Conservation (phyloP, 2,113 vertebrate genomes). For the Catharus bicknelli region DNA sequence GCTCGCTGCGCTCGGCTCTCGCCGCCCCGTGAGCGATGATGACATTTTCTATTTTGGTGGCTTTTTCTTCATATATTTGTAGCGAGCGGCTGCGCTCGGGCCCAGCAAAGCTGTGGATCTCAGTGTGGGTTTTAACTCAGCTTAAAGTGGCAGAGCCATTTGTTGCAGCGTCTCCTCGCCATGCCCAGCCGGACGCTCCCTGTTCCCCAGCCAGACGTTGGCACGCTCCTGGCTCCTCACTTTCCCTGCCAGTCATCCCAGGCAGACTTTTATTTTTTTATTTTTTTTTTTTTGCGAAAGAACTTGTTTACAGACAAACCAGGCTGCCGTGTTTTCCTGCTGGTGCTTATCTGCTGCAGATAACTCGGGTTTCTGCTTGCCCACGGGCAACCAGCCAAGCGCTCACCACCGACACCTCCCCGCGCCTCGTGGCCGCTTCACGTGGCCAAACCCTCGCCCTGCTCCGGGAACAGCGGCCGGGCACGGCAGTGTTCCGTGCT, state of each 20-base stretch:
- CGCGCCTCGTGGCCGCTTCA: neutral
- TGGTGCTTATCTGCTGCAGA: neutral
- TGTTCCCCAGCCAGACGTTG: neutral
- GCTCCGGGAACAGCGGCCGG: neutral
- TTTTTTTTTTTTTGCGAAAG: neutral
- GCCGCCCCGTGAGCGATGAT: constrained; percentile 29
- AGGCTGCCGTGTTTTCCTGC: neutral
- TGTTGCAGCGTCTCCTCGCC: neutral
- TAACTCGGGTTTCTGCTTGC: constrained; percentile 16
- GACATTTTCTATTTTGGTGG: constrained; percentile 49
- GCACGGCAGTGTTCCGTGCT: too few species aligned
- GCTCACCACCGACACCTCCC: neutral
- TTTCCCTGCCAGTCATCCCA: neutral
- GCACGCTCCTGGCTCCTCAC: neutral
- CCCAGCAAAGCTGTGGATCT: neutral
- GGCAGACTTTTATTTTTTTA: neutral
- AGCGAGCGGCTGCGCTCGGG: neutral
- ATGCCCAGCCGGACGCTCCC: neutral
- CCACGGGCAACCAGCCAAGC: neutral
- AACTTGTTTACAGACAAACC: neutral
- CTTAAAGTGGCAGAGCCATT: neutral
- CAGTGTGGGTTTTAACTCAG: neutral
- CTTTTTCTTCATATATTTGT: neutral
- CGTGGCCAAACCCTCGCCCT: neutral
- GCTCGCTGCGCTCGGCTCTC: constrained; percentile 18